These are phyloP conservation scores for Bugula neritina DNA, from an alignment of 2,888 invertebrate species.

Conservation along the genomic window DNA sequence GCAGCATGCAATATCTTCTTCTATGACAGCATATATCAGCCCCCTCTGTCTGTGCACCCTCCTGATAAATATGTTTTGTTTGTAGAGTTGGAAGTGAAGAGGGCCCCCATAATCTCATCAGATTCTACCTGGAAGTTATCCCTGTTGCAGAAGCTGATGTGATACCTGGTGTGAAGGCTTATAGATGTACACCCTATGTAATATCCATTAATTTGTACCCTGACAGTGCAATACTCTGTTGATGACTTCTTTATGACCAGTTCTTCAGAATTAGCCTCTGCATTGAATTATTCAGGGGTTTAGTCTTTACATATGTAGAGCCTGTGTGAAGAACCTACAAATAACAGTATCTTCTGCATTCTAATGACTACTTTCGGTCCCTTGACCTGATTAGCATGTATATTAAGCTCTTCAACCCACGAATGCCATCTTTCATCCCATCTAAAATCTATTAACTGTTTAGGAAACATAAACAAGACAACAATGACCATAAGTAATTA, in stretches of 20 bases:
- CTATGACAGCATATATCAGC: too few relatives aligned
- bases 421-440: background rate
- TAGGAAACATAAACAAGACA: background rate
- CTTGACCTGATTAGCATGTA: background rate
- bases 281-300: background rate
- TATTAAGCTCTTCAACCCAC: background rate
- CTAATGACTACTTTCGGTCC: background rate
- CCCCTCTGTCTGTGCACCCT: too few relatives aligned
- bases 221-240: background rate
- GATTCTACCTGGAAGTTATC: constrained; percentile 21
- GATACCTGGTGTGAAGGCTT: background rate
- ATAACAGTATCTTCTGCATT: background rate
- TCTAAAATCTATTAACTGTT: background rate
- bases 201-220: background rate
- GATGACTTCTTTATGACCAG: background rate
- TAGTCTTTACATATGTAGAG: background rate
- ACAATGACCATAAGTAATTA: background rate
- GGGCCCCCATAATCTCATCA: constrained; percentile 1
- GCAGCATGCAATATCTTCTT: too few relatives aligned
- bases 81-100: constrained; percentile 20
- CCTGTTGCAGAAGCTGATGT: background rate
- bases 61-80: too few relatives aligned
- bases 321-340: background rate
- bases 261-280: background rate
- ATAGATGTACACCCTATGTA: background rate